Evolutionary conservation across 2,888 invertebrate genomes (phyloP).

Genomic region (Cantharis rufa): DNA sequence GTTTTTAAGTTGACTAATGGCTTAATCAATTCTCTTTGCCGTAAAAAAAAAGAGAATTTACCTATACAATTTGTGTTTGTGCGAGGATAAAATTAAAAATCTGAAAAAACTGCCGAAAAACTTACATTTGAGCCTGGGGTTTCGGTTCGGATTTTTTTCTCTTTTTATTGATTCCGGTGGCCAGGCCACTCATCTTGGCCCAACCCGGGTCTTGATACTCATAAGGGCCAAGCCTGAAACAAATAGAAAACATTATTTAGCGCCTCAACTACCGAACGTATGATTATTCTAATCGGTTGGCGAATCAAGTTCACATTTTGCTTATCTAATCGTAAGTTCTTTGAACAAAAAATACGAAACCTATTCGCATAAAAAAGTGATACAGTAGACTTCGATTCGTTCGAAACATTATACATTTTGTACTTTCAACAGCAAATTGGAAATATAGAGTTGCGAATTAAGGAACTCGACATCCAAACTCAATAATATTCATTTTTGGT

Average conservation of each 20-base stretch:
- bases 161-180: slow-evolving; percentile 64
- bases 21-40: too few species aligned
- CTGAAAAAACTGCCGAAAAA: slow-evolving; percentile 35
- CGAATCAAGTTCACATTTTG: neutral
- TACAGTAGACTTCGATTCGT: neutral
- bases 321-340: neutral
- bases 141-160: slow-evolving; percentile 67
- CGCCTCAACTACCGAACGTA: neutral
- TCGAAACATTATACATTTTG: neutral
- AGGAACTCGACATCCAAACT: neutral
- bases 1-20: neutral
- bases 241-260: slow-evolving; percentile 32
- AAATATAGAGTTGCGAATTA: too few species aligned
- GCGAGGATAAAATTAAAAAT: neutral
- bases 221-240: slow-evolving; percentile 87
- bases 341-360: too few species aligned
- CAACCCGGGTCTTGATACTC: slow-evolving; percentile 85
- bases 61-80: slow-evolving; percentile 7
- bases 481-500: neutral
- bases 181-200: slow-evolving; percentile 84
- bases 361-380: neutral
- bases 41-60: too few species aligned
- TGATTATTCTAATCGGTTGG: neutral
- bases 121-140: slow-evolving; percentile 67
- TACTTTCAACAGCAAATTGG: neutral